Percentiles rank a stretch among this genome's conserved stretches.
phyloP scores from a whole-genome alignment of 2,888 invertebrate species.

The Drosophila falleni region DNA sequence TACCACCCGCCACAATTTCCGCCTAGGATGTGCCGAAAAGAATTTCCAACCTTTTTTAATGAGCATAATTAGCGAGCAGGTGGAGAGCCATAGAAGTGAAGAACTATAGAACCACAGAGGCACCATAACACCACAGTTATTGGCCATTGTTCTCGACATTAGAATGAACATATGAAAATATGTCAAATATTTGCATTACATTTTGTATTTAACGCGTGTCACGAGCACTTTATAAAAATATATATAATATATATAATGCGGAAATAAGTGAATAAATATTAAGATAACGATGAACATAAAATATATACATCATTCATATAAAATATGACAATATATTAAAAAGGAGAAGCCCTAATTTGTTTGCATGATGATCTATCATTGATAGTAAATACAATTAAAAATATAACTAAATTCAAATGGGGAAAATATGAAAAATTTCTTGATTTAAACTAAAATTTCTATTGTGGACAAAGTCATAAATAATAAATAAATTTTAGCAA shows the following conservation, averaged over 20 bases:
- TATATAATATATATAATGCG: too few relatives aligned
- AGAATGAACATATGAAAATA: slow-evolving; percentile 48
- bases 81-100: slow-evolving; percentile 2
- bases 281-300: background rate
- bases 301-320: background rate
- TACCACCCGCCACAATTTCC: slow-evolving; percentile 71
- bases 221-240: background rate
- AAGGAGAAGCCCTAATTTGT: too few relatives aligned
- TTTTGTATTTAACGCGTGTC: background rate
- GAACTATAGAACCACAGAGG: background rate
- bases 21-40: slow-evolving; percentile 78
- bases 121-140: slow-evolving; percentile 61
- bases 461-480: too few relatives aligned
- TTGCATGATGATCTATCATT: too few relatives aligned
- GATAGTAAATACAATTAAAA: background rate
- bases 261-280: background rate
- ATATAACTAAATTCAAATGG: too few relatives aligned
- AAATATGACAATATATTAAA: background rate
- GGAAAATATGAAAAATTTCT: background rate
- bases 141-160: slow-evolving; percentile 73
- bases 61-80: slow-evolving; percentile 74
- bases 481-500: too few relatives aligned
- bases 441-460: background rate
- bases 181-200: slow-evolving; percentile 65
- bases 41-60: slow-evolving; percentile 69